phyloP scores from a whole-genome alignment of 2,888 invertebrate genomes.

The Calameuta pallipes region DNA sequence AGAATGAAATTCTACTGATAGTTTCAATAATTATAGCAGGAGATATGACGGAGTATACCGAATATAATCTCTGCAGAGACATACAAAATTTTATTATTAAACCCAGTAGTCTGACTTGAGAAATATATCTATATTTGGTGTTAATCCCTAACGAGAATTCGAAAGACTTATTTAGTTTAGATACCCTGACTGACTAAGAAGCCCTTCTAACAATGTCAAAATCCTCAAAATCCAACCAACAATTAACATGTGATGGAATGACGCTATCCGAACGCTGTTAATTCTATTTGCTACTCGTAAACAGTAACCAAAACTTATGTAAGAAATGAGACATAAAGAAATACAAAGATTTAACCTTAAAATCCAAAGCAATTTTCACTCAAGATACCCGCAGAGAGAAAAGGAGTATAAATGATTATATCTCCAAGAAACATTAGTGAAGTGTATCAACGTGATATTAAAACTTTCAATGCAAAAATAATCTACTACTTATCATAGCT shows the following conservation, averaged over 20 bases:
- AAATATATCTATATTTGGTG: not conserved
- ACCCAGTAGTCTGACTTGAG: not conserved
- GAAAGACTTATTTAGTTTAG: not conserved
- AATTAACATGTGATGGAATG: not conserved
- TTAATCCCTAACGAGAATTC: not conserved
- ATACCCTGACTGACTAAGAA: not conserved
- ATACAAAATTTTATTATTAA: not conserved
- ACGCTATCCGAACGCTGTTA: no score
- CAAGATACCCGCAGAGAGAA: not conserved
- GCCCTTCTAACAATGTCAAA: not conserved
- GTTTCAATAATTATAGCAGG: no score
- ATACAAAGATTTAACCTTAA: not conserved
- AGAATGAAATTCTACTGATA: not conserved
- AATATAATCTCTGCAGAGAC: not conserved
- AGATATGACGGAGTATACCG: not conserved
- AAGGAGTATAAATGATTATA: not conserved
- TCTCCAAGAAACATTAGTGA: not conserved
- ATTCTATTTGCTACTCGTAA: not conserved
- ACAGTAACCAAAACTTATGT: not conserved
- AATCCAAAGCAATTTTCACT: not conserved
- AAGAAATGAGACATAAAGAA: not conserved
- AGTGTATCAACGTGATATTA: not conserved
- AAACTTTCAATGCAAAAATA: not conserved
- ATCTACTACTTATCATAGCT: not conserved
- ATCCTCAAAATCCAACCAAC: not conserved